Evolutionary conservation across 2,888 invertebrate genomes (phyloP).

Genomic region (Patella pellucida): DNA sequence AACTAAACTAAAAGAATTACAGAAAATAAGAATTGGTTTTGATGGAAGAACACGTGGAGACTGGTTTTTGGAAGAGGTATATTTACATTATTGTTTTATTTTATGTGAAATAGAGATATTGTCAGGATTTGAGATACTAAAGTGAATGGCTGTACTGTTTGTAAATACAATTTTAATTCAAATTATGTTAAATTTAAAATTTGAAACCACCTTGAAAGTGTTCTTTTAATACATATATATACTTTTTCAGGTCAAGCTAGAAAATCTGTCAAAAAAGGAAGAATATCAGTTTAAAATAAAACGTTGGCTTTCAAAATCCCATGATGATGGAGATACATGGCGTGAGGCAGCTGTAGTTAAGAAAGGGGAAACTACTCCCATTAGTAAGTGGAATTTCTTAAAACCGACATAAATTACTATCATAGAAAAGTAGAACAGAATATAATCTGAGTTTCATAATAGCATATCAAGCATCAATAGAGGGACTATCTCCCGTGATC

Average conservation of each 20-base stretch:
- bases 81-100: background rate
- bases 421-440: too few relatives aligned
- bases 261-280: conserved; percentile 38
- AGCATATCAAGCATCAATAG: too few relatives aligned
- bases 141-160: too few relatives aligned
- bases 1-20: conserved; percentile 46
- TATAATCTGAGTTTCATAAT: too few relatives aligned
- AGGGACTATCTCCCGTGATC: too few relatives aligned
- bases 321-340: conserved; percentile 60
- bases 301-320: conserved; percentile 49
- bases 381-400: conserved; percentile 38
- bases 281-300: conserved; percentile 48
- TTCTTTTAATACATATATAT: too few relatives aligned
- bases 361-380: conserved; percentile 46
- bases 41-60: conserved; percentile 42
- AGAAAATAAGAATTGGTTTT: conserved; percentile 60
- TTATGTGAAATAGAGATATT: background rate
- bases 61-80: conserved; percentile 63
- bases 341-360: conserved; percentile 54
- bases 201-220: too few relatives aligned
- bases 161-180: too few relatives aligned
- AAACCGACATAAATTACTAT: too few relatives aligned
- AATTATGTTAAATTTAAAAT: too few relatives aligned
- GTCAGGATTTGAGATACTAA: background rate
- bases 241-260: conserved; percentile 40